phyloP scores from a whole-genome alignment of 1,140 invertebrate species.

The Diuraphis noxia region DNA sequence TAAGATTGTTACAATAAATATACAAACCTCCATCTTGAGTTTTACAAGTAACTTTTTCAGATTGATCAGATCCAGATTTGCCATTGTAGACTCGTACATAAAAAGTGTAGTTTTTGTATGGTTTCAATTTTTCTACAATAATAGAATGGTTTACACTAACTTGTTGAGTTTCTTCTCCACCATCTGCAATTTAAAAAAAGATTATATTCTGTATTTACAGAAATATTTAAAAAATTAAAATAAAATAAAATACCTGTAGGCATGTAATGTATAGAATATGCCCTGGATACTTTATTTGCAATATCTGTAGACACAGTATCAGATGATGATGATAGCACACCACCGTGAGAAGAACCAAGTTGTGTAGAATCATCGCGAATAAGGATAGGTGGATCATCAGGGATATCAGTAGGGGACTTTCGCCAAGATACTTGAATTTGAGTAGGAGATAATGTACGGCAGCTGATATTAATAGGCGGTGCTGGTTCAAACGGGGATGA shows the following conservation, averaged over 20 bases:
- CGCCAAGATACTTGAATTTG: conserved; percentile 67
- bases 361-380: conserved; percentile 14
- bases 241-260: conserved; percentile 63
- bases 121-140: conserved; percentile 64
- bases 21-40: conserved; percentile 66
- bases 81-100: conserved; percentile 69
- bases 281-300: conserved; percentile 61
- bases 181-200: conserved; percentile 55
- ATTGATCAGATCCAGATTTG: conserved; percentile 67
- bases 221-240: conserved; percentile 32
- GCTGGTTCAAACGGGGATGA: conserved; percentile 64
- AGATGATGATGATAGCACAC: not conserved
- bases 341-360: not conserved
- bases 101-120: conserved; percentile 72
- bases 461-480: conserved; percentile 66
- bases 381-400: conserved; percentile 59
- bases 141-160: conserved; percentile 64
- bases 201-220: not conserved
- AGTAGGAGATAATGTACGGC: conserved; percentile 63
- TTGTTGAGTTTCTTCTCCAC: conserved; percentile 64
- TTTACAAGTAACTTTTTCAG: conserved; percentile 65
- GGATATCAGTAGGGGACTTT: conserved; percentile 59
- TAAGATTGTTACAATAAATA: not conserved
- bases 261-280: conserved; percentile 69
- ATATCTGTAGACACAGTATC: not conserved